A percentile compares a stretch with the other conserved stretches of the same genome.
Evolutionary conservation across 2,888 invertebrate genomes (phyloP).

Genomic region (Orchesellides sinensis): DNA sequence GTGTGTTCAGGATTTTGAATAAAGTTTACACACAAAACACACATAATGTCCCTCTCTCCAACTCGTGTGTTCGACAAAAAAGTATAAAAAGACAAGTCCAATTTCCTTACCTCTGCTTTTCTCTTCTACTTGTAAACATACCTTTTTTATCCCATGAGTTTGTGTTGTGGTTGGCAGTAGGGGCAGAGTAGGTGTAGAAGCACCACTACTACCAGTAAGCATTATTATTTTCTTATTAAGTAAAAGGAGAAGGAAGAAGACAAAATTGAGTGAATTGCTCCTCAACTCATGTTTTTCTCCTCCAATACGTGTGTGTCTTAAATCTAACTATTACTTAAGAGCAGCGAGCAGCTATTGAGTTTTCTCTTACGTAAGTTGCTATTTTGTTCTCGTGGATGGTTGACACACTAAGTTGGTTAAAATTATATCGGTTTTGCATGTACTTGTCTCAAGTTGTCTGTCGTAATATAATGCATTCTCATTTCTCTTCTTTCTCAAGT

Average conservation of each 20-base stretch:
- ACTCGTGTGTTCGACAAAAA: slow-evolving; percentile 5
- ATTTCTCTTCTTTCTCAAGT: slow-evolving; percentile 55
- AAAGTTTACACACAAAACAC: not conserved
- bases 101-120: slow-evolving; percentile 43
- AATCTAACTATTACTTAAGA: slow-evolving; percentile 35
- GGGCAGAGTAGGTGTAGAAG: slow-evolving; percentile 5
- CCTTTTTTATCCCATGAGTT: slow-evolving; percentile 40
- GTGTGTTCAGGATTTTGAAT: not conserved
- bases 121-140: slow-evolving; percentile 29
- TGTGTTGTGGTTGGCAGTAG: slow-evolving; percentile 22
- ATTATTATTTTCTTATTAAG: slow-evolving; percentile 52
- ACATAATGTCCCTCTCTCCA: not conserved
- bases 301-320: slow-evolving; percentile 8
- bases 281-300: slow-evolving; percentile 4
- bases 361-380: slow-evolving; percentile 14
- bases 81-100: slow-evolving; percentile 28
- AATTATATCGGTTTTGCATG: slow-evolving; percentile 60
- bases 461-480: slow-evolving; percentile 39
- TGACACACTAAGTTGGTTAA: slow-evolving; percentile 32
- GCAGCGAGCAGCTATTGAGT: slow-evolving; percentile 33
- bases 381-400: slow-evolving; percentile 7
- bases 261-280: slow-evolving; percentile 46
- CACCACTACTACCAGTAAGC: slow-evolving; percentile 15
- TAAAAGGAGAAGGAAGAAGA: slow-evolving; percentile 25
- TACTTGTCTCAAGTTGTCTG: slow-evolving; percentile 57